Evolutionary conservation across 1,140 invertebrate species (phyloP).

Genomic region (Spodoptera frugiperda): DNA sequence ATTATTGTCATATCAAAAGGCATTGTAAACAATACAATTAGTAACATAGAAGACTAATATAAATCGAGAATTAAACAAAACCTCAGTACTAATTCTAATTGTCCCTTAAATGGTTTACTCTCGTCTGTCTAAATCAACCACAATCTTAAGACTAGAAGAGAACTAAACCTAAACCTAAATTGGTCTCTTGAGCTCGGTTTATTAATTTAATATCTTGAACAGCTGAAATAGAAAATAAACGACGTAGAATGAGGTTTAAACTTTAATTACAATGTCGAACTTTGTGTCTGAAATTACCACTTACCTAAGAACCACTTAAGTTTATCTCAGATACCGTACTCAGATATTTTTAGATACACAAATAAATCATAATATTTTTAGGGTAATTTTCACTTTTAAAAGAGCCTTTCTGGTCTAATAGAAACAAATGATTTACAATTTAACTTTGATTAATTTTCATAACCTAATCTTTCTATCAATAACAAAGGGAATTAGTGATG

Average conservation of each 20-base stretch:
- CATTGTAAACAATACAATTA: too few species aligned
- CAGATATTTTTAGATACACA: too few species aligned
- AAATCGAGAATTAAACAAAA: too few species aligned
- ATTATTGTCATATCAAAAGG: background rate
- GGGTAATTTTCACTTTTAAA: too few species aligned
- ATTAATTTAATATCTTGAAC: background rate
- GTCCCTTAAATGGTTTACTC: background rate
- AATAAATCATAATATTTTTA: too few species aligned
- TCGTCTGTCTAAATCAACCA: background rate
- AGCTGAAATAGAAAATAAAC: background rate
- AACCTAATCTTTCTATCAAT: background rate
- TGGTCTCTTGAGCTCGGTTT: background rate
- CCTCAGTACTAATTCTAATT: too few species aligned
- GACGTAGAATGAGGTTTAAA: background rate
- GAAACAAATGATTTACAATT: background rate
- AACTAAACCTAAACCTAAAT: too few species aligned
- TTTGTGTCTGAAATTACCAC: background rate
- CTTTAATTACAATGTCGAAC: background rate
- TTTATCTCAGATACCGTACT: background rate
- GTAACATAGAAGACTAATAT: too few species aligned
- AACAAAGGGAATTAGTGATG: constrained; percentile 47
- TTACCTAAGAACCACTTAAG: background rate
- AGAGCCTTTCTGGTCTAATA: too few species aligned
- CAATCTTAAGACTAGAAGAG: background rate
- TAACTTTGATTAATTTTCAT: background rate